Conservation (phyloP, 2,888 invertebrate species). For the Drosophila pseudotalamancana region DNA sequence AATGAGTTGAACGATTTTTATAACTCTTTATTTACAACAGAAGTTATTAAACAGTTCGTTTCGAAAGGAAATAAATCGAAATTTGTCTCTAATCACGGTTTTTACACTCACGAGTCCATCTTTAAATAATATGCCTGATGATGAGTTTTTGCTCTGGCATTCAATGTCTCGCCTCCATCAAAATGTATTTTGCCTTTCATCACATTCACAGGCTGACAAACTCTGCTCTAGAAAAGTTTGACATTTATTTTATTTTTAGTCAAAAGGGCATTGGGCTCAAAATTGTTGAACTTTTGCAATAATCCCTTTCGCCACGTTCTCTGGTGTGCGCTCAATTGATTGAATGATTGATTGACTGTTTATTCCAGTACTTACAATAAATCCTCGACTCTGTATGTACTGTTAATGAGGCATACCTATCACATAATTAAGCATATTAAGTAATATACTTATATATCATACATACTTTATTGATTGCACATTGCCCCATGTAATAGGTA, state of each 20-base stretch:
- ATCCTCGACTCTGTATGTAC: background rate
- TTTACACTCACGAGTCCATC: background rate
- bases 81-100: too few species aligned
- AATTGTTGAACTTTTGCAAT: conserved; percentile 53
- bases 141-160: conserved; percentile 21
- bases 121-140: conserved; percentile 29
- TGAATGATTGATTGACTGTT: conserved; percentile 62
- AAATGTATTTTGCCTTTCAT: conserved; percentile 26
- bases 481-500: too few species aligned
- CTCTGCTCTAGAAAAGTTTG: conserved; percentile 42
- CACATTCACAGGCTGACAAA: conserved; percentile 6
- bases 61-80: too few species aligned
- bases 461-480: too few species aligned
- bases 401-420: conserved; percentile 42
- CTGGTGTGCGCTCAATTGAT: conserved; percentile 48
- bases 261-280: conserved; percentile 16
- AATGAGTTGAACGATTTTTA: too few species aligned
- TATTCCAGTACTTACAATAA: conserved; percentile 12
- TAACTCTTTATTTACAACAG: too few species aligned
- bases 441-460: background rate
- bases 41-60: too few species aligned
- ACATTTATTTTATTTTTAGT: conserved; percentile 65
- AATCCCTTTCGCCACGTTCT: conserved; percentile 46
- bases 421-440: conserved; percentile 44
- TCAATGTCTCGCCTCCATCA: conserved; percentile 29